These are phyloP conservation scores for Gopherus flavomarginatus DNA, from an alignment of 2,113 vertebrate genomes.

Conservation along the genomic window DNA sequence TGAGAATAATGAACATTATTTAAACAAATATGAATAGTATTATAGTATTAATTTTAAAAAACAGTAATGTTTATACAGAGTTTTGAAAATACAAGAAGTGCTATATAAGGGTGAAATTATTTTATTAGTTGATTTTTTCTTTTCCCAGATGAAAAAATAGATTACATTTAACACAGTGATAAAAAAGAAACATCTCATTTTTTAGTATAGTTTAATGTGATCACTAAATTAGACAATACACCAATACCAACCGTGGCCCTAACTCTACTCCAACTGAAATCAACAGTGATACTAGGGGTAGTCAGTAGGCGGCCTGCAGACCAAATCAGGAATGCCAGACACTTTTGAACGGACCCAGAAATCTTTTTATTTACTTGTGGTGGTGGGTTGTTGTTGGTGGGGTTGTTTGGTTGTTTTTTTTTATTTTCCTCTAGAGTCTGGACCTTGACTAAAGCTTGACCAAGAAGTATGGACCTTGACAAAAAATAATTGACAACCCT, in stretches of 20 bases:
- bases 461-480: too few species aligned
- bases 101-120: not conserved
- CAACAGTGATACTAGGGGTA: not conserved
- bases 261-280: not conserved
- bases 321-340: too few species aligned
- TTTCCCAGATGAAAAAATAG: not conserved
- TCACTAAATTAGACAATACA: not conserved
- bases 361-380: too few species aligned
- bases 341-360: too few species aligned
- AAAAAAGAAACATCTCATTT: not conserved
- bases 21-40: not conserved
- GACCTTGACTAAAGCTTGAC: too few species aligned
- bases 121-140: not conserved
- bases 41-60: not conserved
- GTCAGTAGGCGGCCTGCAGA: too few species aligned
- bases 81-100: not conserved
- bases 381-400: too few species aligned
- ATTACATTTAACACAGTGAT: not conserved
- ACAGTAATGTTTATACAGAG: accelerated
- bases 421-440: too few species aligned
- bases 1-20: not conserved
- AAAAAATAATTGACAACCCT: too few species aligned
- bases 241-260: not conserved
- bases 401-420: too few species aligned
- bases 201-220: not conserved